Evolutionary conservation across 2,797 vertebrate genomes (phyloP).

Genomic region (Lithobates sylvaticus): DNA sequence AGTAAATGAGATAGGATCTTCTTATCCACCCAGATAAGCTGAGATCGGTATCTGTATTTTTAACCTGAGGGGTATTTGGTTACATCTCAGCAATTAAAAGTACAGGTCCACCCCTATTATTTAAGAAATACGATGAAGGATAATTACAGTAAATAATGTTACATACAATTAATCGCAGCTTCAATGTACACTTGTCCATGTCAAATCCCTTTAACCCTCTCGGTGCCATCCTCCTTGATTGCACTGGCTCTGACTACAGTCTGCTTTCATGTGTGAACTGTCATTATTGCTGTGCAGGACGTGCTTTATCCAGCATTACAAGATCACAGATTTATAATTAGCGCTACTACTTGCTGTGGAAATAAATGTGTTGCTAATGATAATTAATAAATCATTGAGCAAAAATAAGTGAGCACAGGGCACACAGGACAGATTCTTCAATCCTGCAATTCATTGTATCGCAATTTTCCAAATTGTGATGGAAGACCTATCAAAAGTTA

Average conservation of each 20-base stretch:
- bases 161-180: too few species aligned
- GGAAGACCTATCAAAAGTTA: too few species aligned
- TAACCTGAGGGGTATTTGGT: background rate
- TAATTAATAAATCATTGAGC: background rate
- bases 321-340: background rate
- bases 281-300: background rate
- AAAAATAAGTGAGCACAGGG: background rate
- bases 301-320: background rate
- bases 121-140: background rate
- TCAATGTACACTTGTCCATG: too few species aligned
- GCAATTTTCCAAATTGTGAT: too few species aligned
- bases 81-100: background rate
- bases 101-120: background rate
- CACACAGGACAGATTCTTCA: background rate
- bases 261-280: background rate
- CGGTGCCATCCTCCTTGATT: background rate
- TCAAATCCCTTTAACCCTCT: background rate
- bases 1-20: background rate
- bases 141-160: background rate
- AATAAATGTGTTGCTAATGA: too few species aligned
- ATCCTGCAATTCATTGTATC: too few species aligned
- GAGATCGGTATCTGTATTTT: background rate
- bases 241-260: background rate
- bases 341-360: too few species aligned
- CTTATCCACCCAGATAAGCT: background rate